phyloP scores from a whole-genome alignment of 2,797 vertebrate species.

The Todus mexicanus region DNA sequence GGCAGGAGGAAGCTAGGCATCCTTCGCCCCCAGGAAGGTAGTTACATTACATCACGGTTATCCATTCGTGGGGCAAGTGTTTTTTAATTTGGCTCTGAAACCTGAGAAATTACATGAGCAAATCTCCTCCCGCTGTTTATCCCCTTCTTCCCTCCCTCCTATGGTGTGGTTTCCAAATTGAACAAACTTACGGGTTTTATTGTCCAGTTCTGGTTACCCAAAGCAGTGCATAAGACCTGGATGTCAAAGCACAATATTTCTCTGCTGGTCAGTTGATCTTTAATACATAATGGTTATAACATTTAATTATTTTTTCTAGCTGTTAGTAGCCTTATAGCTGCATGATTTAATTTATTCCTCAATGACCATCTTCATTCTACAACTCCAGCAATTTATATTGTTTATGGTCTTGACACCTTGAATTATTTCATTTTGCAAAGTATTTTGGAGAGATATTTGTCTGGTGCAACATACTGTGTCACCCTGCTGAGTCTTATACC shows the following conservation, averaged over 20 bases:
- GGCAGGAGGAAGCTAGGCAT: not conserved
- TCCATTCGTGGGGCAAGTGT: not conserved
- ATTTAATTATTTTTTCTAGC: not conserved
- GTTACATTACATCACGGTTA: not conserved
- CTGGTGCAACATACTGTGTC: not conserved
- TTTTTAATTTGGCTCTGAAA: not conserved
- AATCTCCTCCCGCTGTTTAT: not conserved
- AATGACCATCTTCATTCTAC: not conserved
- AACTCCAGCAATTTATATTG: not conserved
- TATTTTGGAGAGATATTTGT: not conserved
- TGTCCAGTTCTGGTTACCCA: not conserved
- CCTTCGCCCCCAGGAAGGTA: not conserved
- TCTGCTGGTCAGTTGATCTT: not conserved
- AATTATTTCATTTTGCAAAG: slow-evolving; percentile 2
- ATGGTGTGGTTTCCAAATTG: not conserved
- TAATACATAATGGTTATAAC: not conserved
- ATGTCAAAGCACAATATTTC: not conserved
- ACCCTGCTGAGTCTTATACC: fast-evolving
- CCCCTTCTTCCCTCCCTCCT: not conserved
- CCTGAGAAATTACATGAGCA: not conserved
- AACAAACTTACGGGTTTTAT: fast-evolving
- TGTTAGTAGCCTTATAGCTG: not conserved
- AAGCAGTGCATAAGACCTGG: not conserved
- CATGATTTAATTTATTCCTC: not conserved
- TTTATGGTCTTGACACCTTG: not conserved